A percentile compares a stretch with the other conserved stretches of the same genome.
Conservation (phyloP, 1,140 invertebrate species). For the Ceratoteleas bidentatus region DNA sequence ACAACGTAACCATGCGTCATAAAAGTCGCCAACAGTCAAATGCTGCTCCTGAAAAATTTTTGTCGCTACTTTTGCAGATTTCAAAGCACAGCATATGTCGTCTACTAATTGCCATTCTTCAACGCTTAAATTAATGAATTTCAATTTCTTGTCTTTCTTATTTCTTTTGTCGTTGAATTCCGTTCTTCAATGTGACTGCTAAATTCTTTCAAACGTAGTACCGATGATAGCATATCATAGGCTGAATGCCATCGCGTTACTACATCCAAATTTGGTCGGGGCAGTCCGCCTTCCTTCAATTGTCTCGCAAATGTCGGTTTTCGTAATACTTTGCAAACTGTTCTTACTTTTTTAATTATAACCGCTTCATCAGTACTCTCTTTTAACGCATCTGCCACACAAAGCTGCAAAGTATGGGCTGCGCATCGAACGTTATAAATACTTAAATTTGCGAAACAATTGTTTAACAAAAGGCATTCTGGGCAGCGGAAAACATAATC, state of each 20-base stretch:
- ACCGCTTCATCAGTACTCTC: not conserved
- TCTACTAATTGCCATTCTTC: not conserved
- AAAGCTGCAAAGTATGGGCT: conserved; percentile 8
- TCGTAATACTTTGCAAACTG: conserved; percentile 1
- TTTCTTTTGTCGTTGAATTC: not conserved
- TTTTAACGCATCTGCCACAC: conserved; percentile 9
- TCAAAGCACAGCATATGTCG: not conserved
- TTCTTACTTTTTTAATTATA: not conserved
- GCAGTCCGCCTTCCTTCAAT: not conserved
- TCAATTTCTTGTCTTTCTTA: not conserved
- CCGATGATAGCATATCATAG: conserved; percentile 11
- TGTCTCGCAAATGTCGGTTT: conserved; percentile 8
- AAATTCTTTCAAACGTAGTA: conserved; percentile 1
- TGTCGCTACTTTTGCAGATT: not conserved
- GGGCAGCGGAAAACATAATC: not conserved
- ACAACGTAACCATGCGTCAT: not conserved
- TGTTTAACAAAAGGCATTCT: conserved; percentile 3
- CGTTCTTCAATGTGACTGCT: not conserved
- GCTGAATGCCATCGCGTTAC: conserved; percentile 3
- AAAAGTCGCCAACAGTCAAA: not conserved
- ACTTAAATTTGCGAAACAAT: not conserved
- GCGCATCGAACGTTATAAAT: conserved; percentile 7
- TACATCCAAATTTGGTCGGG: not conserved
- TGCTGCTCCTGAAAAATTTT: not conserved
- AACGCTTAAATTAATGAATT: not conserved